A percentile compares a stretch with the other conserved stretches of the same genome.
Evolutionary conservation across 1,140 invertebrate species (phyloP).

Genomic region (Triops longicaudatus): DNA sequence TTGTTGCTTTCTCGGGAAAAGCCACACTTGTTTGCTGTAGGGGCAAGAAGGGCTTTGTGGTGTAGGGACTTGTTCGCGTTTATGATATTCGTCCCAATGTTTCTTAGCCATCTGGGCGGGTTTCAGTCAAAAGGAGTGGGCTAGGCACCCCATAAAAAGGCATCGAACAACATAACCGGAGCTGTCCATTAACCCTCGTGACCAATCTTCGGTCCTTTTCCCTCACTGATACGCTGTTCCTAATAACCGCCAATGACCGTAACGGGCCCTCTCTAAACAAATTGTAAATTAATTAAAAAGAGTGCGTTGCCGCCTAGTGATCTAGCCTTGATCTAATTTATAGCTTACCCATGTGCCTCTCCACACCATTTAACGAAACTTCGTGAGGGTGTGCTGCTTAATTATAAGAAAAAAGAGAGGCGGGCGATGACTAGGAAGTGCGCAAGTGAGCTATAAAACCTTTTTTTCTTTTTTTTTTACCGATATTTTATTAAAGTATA

Average conservation of each 20-base stretch:
- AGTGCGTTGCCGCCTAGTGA: neutral
- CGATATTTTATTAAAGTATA: neutral
- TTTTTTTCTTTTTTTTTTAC: neutral
- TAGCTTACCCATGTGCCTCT: neutral
- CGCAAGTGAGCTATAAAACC: neutral
- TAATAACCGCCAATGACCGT: neutral
- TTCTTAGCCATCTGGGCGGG: neutral
- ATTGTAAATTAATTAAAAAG: slow-evolving; percentile 7
- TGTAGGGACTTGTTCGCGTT: neutral
- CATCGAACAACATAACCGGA: neutral
- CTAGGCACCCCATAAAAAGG: neutral
- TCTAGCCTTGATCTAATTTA: neutral
- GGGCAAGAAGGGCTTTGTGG: neutral
- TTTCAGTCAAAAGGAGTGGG: neutral
- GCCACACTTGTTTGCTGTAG: too few relatives aligned
- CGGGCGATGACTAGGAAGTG: neutral
- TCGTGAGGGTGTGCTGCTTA: neutral
- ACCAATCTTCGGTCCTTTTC: neutral
- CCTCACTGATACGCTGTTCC: neutral
- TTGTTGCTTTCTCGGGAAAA: too few relatives aligned
- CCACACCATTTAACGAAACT: neutral
- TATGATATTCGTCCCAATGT: neutral
- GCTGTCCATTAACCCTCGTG: slow-evolving; percentile 10
- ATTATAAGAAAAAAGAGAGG: neutral
- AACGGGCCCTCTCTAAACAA: neutral